Evolutionary conservation across 2,888 invertebrate species (phyloP).

Genomic region (Platycnemis pennipes): DNA sequence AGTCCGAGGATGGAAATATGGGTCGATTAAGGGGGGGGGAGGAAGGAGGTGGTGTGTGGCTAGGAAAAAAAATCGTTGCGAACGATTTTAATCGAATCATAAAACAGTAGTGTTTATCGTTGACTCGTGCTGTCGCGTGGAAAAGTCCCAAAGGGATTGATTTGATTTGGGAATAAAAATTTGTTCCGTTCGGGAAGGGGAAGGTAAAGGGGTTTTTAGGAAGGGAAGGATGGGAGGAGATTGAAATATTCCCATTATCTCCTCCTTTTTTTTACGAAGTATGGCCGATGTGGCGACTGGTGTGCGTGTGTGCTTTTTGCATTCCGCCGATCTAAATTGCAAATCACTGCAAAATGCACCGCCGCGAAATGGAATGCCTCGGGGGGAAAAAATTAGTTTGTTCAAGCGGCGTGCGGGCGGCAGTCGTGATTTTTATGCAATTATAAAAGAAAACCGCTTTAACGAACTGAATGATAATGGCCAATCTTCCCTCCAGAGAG

Average conservation of each 20-base stretch:
- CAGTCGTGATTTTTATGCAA: not conserved
- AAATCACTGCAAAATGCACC: constrained; percentile 27
- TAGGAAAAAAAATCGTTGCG: not conserved
- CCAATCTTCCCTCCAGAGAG: constrained; percentile 4
- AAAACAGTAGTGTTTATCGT: constrained; percentile 12
- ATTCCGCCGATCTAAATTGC: not conserved
- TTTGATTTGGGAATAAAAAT: not conserved
- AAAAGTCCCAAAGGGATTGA: constrained; percentile 9
- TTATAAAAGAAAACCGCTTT: constrained; percentile 16
- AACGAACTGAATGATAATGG: constrained; percentile 6
- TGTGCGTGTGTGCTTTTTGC: not conserved
- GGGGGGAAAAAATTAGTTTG: no score
- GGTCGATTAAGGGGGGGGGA: not conserved
- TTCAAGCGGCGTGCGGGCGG: no score
- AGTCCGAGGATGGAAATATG: not conserved
- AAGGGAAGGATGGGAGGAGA: not conserved
- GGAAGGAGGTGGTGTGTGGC: no score
- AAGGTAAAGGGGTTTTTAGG: no score
- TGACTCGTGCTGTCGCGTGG: not conserved
- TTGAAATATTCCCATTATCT: constrained; percentile 11
- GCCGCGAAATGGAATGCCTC: not conserved
- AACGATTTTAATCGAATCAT: constrained; percentile 25
- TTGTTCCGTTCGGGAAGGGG: not conserved
- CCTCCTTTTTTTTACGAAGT: not conserved
- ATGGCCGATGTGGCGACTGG: not conserved